phyloP scores from a whole-genome alignment of 1,140 invertebrate species.

The Pseudomyrmex flavicornis region DNA sequence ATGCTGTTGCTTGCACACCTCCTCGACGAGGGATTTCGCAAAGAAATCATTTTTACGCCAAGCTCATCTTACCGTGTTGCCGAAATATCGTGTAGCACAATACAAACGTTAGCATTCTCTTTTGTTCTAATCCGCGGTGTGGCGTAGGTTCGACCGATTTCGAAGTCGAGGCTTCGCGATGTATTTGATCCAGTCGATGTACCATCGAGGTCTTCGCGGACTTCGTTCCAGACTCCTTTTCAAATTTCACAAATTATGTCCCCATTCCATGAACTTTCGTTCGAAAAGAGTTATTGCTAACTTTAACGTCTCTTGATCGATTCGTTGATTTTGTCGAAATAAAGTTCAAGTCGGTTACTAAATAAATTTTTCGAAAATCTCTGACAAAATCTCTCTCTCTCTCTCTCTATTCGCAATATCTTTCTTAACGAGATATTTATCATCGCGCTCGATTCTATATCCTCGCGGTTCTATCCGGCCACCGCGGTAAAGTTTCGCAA shows the following conservation, averaged over 20 bases:
- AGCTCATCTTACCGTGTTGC: constrained; percentile 62
- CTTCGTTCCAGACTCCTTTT: background rate
- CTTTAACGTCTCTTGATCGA: background rate
- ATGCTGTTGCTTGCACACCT: background rate
- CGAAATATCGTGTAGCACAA: constrained; percentile 52
- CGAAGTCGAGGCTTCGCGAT: background rate
- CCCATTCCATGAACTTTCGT: background rate
- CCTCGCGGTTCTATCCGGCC: constrained; percentile 2
- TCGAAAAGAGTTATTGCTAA: background rate
- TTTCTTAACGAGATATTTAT: constrained; percentile 23
- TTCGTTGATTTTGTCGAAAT: background rate
- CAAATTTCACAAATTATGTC: constrained; percentile 26
- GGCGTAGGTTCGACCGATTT: background rate
- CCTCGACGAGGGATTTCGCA: constrained; percentile 58
- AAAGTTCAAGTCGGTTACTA: background rate
- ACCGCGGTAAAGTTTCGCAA: constrained; percentile 59
- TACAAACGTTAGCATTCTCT: constrained; percentile 45
- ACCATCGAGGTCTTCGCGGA: background rate
- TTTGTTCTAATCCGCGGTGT: constrained; percentile 30
- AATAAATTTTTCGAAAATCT: constrained; percentile 9
- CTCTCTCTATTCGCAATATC: background rate
- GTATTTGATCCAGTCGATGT: constrained; percentile 38
- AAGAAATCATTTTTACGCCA: constrained; percentile 65
- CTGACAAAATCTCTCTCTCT: too few species aligned
- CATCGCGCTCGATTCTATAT: constrained; percentile 25